Base-by-base conservation (phyloP, 2,797 vertebrate species). In the Acropternis orthonyx region DNA sequence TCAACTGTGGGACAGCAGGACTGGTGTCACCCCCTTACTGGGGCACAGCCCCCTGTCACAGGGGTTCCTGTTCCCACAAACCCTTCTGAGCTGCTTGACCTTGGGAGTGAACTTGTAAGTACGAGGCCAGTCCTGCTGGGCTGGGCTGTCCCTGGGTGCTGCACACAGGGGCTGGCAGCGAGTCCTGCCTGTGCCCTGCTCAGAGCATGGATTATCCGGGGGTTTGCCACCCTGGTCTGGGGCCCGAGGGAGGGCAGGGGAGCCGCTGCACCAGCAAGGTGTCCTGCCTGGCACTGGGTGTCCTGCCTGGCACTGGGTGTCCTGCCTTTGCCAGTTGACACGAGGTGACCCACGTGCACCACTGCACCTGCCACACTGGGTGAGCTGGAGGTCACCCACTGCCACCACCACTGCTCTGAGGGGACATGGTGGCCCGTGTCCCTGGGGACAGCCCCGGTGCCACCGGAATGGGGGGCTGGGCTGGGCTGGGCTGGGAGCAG, bases 321-420 rank as follows among this genome's bases (percentile, higher is more conserved):
- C 41, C 69, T 62, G 14, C 32, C 62, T 2, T 4, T 5, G 1
- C 36, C 8, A 2, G 12, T n/a, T 26, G 51, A 74, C n/a, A 41
- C 11, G 14, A 48, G 52, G 30, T 37, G 80, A 37, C 49, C 58
- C n/a, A 9, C 1, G 1, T 3, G 9, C 7, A 7, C 22, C 8
- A 0, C 41, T 34, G 59, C 48, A 8, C 18, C 32, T 14, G 2
- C 30, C 4, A 0, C 12, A 1, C 4, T 0, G 1, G 1, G 48
- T 2, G 28, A 27, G 55, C 69, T 5, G 20, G 61, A 39, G 48
- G 37, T 32, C 61, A 12, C 76, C 49, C 27, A 0, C 46, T 41
- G 66, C 52, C 52, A 26, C 34, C 68, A 11, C 10, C 36, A 0
- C 14, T 3, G 32, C 1, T 1, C 54, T 2, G 26, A 13, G 34